Evolutionary conservation across 2,113 vertebrate species (phyloP), one percentile per base, ranked within the genome.

Genomic region (Sigmodon hispidus): DNA sequence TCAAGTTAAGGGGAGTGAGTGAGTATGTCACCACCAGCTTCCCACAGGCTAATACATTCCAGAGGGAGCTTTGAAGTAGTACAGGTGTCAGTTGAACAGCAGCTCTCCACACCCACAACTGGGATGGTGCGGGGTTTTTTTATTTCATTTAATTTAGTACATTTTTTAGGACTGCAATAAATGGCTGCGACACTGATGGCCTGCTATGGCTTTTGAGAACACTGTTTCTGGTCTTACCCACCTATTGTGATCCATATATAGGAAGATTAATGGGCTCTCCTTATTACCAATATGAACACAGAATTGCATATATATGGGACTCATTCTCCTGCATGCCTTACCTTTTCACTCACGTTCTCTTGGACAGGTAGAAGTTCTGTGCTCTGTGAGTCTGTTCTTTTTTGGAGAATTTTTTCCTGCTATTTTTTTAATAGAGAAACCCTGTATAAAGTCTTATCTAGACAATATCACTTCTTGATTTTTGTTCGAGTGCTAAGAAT

Each of bases 361-460:
- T 57, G 34, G 90, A 63, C 4, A 16, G 77, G 21, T 77, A 19
- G 13, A 69, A 24, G n/a, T 45, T 79, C 48, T 77, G 16, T 3
- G 16, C 84, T 93, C 83, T 89, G 24, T 80, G 7, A 91, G 3
- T 80, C 87, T 45, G 29, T 72, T 97, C 45, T 29, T 76, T 76
- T 95, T 57, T 3, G n/a, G 12, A 59, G 15, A 40, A 17, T 57
- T 59, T 59, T n/a, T 40, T 12, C 5, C 43, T 26, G 15, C 81
- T 80, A 15, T 77, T 85, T 94, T 93, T 94, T 88, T 94, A 90
- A 17, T 85, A 89, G 90, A 63, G 52, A 84, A 97, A 67, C 43
- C 13, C 19, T 86, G 13, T 72, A 19, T 86, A 94, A 91, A 79
- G 22, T 22, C 90, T 75, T 93, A 34, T 76, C 59, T 65, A 94